phyloP scores from a whole-genome alignment of 2,888 invertebrate genomes.

The Phyllotreta striolata region DNA sequence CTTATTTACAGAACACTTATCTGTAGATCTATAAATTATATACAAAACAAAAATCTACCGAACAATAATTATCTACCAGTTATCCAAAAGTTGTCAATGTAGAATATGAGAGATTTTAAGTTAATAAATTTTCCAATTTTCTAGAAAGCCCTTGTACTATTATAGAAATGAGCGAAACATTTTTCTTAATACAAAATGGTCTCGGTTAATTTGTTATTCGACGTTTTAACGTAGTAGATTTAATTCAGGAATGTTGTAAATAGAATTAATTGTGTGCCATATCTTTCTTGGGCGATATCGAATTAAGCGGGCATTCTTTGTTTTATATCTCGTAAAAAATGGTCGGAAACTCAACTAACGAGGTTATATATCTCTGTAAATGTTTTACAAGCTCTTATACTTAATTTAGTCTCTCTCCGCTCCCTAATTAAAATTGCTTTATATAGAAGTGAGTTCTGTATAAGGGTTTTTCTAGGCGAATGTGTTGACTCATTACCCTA shows the following conservation, averaged over 20 bases:
- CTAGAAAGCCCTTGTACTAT: too few species aligned
- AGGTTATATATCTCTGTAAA: constrained; percentile 35
- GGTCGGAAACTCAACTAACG: constrained; percentile 33
- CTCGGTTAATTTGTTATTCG: too few species aligned
- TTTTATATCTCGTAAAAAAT: constrained; percentile 24
- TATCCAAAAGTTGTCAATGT: too few species aligned
- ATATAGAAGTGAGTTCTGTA: constrained; percentile 39
- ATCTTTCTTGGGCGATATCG: constrained; percentile 23
- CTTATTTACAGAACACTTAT: too few species aligned
- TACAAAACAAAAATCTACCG: too few species aligned
- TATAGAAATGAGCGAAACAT: too few species aligned
- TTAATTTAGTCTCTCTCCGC: constrained; percentile 29
- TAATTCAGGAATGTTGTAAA: constrained; percentile 23
- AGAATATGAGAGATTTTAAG: too few species aligned
- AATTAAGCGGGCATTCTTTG: constrained; percentile 14
- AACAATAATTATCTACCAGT: too few species aligned
- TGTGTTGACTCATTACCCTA: constrained; percentile 24
- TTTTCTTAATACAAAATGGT: too few species aligned
- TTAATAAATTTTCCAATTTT: too few species aligned
- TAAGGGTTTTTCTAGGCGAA: constrained; percentile 27
- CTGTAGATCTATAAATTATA: too few species aligned
- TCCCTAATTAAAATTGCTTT: constrained; percentile 47
- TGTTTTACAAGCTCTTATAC: constrained; percentile 31
- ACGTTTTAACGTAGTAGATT: background rate
- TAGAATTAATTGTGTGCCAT: constrained; percentile 31